Evolutionary conservation across 2,888 invertebrate genomes (phyloP), one percentile per base, ranked within the genome.

Genomic region (Ennomos fuscantarius): DNA sequence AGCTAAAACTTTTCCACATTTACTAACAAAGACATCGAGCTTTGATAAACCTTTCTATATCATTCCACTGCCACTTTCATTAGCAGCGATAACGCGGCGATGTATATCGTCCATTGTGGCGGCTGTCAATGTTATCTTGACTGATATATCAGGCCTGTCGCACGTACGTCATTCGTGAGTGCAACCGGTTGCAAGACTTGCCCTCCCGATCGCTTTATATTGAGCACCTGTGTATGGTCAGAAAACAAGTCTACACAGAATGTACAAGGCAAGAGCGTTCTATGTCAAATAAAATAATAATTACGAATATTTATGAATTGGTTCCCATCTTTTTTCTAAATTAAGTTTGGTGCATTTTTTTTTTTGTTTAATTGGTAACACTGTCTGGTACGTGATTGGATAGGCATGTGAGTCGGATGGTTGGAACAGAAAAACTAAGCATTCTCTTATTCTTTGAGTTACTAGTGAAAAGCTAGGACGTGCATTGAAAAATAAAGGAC

Each of bases 121-220:
- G 46, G 52, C 56, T 57, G 65, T 62, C 65, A 48, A 35, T 44
- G 55, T 40, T 72, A 69, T 72, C 70, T 63, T 65, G 65, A 66
- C 61, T 63, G 68, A 64, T 66, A 68, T 66, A 72, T 72, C 72
- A 59, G 64, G 34, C 60, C 71, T 72, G 73, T 74, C 73, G 72
- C 64, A 67, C 66, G 69, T 70, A 67, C 70, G 70, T 72, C 73
- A 69, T 69, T 74, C 62, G 61, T 59, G 70, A 71, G 68, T 69
- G 67, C 65, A 63, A 65, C 80, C 75, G 76, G 80, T 74, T 71
- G 72, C 67, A 66, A 69, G 65, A 67, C 69, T 74, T 71, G 72
- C 66, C 66, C 69, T 64, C 68, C 69, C 68, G 70, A 70, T 71
- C 67, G 65, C 60, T 66, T 69, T 72, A 73, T 73, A 46, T 47